A percentile compares a stretch with the other conserved stretches of the same genome.
Conservation (phyloP, 2,888 invertebrate genomes). For the Patella depressa region DNA sequence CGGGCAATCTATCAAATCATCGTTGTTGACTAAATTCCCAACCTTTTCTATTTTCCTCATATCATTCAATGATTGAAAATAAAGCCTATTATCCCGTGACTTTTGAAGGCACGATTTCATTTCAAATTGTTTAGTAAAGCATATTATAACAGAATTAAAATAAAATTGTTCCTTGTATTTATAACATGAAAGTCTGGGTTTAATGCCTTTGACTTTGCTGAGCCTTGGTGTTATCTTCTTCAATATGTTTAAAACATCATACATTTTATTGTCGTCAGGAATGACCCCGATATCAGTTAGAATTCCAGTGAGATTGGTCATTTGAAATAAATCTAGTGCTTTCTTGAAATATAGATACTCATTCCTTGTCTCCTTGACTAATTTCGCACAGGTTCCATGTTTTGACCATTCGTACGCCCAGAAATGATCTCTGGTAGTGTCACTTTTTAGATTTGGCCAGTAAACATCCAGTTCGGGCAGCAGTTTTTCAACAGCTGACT, state of each 20-base stretch:
- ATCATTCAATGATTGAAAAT: neutral
- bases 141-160: neutral
- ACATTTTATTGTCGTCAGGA: neutral
- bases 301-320: neutral
- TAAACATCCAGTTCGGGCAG: neutral
- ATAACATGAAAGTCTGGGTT: neutral
- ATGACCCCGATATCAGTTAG: neutral
- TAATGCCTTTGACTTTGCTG: neutral
- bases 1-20: neutral
- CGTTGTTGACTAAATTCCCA: neutral
- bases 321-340: neutral
- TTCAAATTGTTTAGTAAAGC: neutral
- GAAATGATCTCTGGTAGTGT: neutral
- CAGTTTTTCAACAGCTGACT: neutral
- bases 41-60: slow-evolving; percentile 2
- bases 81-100: neutral
- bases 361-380: neutral
- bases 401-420: neutral
- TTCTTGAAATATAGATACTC: neutral
- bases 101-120: neutral
- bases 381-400: neutral
- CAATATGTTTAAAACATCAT: neutral
- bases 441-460: neutral
- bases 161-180: neutral
- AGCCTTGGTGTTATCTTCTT: neutral